Percentiles rank a stretch among this genome's conserved stretches.
These are phyloP conservation scores for Hydrozoanthus tunicans DNA, from an alignment of 64 coral and sea anemone species.

Conservation along the genomic window DNA sequence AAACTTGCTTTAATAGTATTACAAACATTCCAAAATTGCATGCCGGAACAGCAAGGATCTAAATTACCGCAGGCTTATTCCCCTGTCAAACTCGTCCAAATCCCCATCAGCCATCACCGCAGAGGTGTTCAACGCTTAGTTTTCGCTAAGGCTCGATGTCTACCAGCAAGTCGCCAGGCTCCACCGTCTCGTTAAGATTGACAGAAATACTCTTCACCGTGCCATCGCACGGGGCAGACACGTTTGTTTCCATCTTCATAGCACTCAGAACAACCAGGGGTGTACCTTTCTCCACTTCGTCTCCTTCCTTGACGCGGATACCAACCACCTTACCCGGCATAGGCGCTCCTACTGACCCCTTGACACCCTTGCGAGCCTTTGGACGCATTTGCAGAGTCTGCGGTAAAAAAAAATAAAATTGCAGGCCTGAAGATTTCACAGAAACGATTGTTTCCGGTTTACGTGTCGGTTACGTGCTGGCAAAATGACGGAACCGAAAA, in stretches of 20 bases:
- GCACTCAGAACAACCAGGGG: constrained; percentile 95
- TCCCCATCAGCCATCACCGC: no score
- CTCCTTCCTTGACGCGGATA: constrained; percentile 89
- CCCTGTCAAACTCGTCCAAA: no score
- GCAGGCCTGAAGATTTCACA: no score
- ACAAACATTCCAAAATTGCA: no score
- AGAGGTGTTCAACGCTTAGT: no score
- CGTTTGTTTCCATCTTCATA: constrained; percentile 99
- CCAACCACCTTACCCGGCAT: constrained; percentile 97
- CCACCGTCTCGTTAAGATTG: constrained; percentile 60
- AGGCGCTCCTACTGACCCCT: constrained; percentile 93
- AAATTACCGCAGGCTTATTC: background rate
- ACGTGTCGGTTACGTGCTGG: no score
- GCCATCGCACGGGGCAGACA: constrained; percentile 76
- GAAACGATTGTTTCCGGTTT: no score
- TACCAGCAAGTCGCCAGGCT: constrained; percentile 85
- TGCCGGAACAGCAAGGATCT: no score
- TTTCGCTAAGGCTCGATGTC: constrained; percentile 67
- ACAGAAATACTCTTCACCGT: constrained; percentile 76
- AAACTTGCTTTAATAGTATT: no score
- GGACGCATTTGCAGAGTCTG: constrained; percentile 81
- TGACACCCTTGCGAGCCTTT: constrained; percentile 80
- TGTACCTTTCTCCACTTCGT: constrained; percentile 85
- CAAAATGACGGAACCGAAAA: no score
- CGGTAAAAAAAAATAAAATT: background rate